These are phyloP conservation scores for Dermatophagoides farinae DNA, from an alignment of 1,140 invertebrate species.

Conservation along the genomic window DNA sequence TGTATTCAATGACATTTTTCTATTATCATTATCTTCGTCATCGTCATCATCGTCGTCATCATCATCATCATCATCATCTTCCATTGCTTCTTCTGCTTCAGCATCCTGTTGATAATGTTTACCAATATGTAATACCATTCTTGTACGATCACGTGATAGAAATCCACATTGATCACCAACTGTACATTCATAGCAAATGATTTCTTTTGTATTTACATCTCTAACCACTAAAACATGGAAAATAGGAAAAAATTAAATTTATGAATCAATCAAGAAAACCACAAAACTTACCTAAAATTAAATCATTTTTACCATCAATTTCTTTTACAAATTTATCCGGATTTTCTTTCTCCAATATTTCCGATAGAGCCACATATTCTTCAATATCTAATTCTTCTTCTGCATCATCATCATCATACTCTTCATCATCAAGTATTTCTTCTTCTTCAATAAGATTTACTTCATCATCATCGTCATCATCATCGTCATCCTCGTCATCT, in stretches of 20 bases:
- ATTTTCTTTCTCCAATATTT: conserved; percentile 1
- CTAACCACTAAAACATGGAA: not conserved
- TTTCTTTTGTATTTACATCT: not conserved
- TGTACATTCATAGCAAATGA: conserved; percentile 3
- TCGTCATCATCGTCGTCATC: not conserved
- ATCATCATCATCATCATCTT: not conserved
- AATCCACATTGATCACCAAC: not conserved
- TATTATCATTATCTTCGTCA: not conserved
- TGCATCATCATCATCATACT: conserved; percentile 1
- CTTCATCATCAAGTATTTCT: conserved; percentile 4
- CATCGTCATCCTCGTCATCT: not conserved
- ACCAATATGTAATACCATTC: conserved; percentile 4
- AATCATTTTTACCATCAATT: not conserved
- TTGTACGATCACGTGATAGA: not conserved
- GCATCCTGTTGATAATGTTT: not conserved
- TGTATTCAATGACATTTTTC: not conserved
- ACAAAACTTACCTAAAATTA: not conserved
- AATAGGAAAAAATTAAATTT: not conserved
- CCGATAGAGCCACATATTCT: conserved; percentile 3
- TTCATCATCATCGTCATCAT: not conserved
- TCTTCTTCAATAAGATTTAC: conserved; percentile 4
- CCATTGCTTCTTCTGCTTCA: not conserved
- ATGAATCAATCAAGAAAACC: not conserved
- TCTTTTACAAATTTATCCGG: not conserved
- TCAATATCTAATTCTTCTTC: conserved; percentile 6